Evolutionary conservation across 1,140 invertebrate species (phyloP), one percentile per base, ranked within the genome.

Genomic region (Sycobia sp.): DNA sequence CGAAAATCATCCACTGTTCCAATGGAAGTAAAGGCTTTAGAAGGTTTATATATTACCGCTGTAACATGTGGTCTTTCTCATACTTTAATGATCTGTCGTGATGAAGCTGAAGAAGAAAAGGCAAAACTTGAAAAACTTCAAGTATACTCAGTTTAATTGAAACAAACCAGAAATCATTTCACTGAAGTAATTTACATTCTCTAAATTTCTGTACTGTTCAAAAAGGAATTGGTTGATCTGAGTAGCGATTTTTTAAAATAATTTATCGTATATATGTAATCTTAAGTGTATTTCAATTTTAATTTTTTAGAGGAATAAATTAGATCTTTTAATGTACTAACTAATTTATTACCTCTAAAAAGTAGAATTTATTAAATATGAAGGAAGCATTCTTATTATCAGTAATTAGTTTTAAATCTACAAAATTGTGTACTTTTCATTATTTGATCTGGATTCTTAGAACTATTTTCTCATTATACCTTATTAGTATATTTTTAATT

Each of bases 1-100:
- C 89, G 90, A 72, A 95, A 94, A 74, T 95, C 93, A 0, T 91
- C 91, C 14, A 92, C 93, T 4, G 86, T 86, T 34, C 93, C 94
- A n/a, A 91, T 93, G 78, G 94, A 96, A 83, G 91, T 95, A 14
- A 92, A 89, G 65, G 87, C 89, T 29, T 80, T 96, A 70, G 90
- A 92, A 47, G 91, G 90, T 39, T 81, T 94, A 25, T 90, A 94
- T 76, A 86, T 96, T 44, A 87, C 90, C 62, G 86, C 89, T 46
- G 86, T 96, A 14, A 80, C 91, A 9, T 93, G 93, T 87, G 94
- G 94, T 16, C 87, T 88, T 64, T 91, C 90, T 13, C 93, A 96
- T 76, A 91, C 92, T 1, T 76, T 95, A 60, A 78, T 95, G 67
- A 85, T 92, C 39, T 88, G 85, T 11, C 75, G 86, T 14, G 85